Conservation (phyloP, 53 echinoderm and acorn worm genomes). For the Stichopus horrens region DNA sequence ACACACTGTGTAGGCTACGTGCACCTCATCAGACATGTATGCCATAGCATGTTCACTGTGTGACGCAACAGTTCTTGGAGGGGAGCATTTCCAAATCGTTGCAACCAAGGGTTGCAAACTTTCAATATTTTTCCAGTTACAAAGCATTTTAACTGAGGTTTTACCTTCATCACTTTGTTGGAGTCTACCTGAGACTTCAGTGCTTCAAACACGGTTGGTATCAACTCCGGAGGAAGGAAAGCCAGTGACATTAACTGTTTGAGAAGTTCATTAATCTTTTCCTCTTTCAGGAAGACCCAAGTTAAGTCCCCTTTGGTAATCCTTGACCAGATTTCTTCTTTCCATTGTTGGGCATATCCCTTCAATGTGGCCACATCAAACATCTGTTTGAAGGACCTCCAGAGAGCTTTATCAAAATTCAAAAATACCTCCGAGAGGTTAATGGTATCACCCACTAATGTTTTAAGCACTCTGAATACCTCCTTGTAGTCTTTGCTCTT, state of each 20-base stretch:
- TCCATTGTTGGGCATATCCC: not conserved
- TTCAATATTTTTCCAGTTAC: no score
- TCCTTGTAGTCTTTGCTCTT: slow-evolving; percentile 17
- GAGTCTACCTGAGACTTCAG: not conserved
- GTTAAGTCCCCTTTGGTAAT: not conserved
- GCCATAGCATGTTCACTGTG: no score
- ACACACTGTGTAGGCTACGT: no score
- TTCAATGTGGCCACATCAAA: not conserved
- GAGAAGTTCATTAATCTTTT: not conserved
- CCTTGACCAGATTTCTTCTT: not conserved
- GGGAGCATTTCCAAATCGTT: no score
- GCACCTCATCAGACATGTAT: no score
- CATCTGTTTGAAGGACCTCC: not conserved
- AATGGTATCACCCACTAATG: not conserved
- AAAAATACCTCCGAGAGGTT: not conserved
- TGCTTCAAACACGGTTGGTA: not conserved
- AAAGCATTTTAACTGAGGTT: not conserved
- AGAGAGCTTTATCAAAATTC: not conserved
- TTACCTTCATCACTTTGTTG: not conserved
- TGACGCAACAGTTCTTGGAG: no score
- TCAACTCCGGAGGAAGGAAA: not conserved
- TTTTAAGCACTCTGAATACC: not conserved
- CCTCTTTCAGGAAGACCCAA: not conserved
- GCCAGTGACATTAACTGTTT: not conserved
- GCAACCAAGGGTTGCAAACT: no score